Conservation (phyloP, 2,888 invertebrate genomes). For the Cataglyphis albicans region DNA sequence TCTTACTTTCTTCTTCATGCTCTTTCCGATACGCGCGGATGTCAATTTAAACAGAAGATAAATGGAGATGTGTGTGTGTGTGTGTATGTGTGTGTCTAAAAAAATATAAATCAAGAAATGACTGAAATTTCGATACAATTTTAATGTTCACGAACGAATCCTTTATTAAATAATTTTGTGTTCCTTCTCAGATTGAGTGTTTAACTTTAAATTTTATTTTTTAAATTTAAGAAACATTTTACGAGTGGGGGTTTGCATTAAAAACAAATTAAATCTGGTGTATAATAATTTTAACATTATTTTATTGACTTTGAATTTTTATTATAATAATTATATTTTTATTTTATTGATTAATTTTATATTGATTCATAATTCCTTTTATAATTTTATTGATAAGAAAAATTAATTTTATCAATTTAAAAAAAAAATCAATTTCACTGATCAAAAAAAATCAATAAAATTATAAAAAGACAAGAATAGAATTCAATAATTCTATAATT, state of each 20-base stretch:
- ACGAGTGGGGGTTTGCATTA: neutral
- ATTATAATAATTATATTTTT: too few species aligned
- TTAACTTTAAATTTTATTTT: neutral
- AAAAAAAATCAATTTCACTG: neutral
- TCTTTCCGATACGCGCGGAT: neutral
- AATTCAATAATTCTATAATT: neutral
- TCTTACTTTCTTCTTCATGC: slow-evolving; percentile 31
- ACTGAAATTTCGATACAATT: neutral
- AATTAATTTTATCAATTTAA: too few species aligned
- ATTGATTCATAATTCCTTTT: too few species aligned
- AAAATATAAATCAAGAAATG: neutral
- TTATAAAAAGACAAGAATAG: neutral
- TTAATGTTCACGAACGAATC: neutral
- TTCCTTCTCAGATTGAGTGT: neutral
- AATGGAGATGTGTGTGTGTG: neutral
- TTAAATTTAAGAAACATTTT: neutral
- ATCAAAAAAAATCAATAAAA: neutral
- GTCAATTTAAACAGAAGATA: neutral
- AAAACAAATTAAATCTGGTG: neutral
- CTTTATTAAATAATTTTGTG: neutral
- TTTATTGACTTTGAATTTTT: neutral
- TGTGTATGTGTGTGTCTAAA: neutral
- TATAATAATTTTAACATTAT: neutral
- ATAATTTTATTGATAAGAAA: too few species aligned
- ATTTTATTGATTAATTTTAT: too few species aligned